Evolutionary conservation across 2,113 vertebrate species (phyloP).

Genomic region (Pantherophis guttatus): DNA sequence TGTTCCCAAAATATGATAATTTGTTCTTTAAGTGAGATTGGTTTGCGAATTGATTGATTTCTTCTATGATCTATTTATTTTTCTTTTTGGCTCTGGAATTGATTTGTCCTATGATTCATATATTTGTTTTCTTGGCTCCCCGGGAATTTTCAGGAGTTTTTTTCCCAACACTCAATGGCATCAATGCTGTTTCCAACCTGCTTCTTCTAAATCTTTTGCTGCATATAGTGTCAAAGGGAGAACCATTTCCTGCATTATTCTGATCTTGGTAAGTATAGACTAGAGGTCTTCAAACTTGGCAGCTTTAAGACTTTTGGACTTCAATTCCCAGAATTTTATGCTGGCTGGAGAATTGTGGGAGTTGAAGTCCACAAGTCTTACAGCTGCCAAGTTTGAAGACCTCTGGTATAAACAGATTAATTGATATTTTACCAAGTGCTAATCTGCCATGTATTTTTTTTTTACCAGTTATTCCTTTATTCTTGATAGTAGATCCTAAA

Average conservation of each 20-base stretch:
- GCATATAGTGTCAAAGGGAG: background rate
- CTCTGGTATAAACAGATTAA: background rate
- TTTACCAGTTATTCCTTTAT: background rate
- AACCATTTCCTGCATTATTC: background rate
- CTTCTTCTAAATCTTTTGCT: background rate
- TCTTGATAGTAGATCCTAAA: background rate
- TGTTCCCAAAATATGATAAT: background rate
- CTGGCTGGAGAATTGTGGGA: too few relatives aligned
- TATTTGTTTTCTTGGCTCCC: background rate
- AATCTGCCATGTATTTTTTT: background rate
- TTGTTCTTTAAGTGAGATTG: background rate
- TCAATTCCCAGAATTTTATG: too few relatives aligned
- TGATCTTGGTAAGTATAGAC: background rate
- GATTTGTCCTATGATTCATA: background rate
- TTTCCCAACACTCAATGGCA: background rate
- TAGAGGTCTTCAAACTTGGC: too few relatives aligned
- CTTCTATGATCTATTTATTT: background rate
- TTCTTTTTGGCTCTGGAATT: background rate
- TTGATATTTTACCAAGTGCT: background rate
- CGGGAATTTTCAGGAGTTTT: background rate
- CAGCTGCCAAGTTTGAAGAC: too few relatives aligned
- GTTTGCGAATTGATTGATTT: background rate
- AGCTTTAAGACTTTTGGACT: too few relatives aligned
- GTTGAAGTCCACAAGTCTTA: too few relatives aligned
- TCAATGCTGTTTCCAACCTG: background rate